A percentile compares a stretch with the other conserved stretches of the same genome.
These are phyloP conservation scores for Drosophila peninsularis DNA, from an alignment of 2,888 invertebrate genomes.

Conservation along the genomic window DNA sequence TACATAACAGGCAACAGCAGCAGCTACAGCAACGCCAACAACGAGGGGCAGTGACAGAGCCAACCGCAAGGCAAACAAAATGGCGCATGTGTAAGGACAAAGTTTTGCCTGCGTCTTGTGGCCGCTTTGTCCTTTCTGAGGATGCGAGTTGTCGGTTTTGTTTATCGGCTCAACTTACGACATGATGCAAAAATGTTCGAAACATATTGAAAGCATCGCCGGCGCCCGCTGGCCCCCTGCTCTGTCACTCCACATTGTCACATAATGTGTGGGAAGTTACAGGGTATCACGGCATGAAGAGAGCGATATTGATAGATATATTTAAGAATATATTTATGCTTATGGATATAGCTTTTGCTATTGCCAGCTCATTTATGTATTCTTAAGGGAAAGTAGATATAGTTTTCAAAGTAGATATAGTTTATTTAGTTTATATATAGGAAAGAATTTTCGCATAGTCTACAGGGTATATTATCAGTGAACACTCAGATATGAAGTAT, in stretches of 20 bases:
- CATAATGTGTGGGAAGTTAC: background rate
- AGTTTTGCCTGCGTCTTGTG: slow-evolving; percentile 65
- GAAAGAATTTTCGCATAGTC: too few species aligned
- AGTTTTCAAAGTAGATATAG: too few species aligned
- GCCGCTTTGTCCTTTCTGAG: slow-evolving; percentile 56
- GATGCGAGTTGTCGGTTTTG: slow-evolving; percentile 60
- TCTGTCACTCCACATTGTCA: background rate
- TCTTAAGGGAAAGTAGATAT: too few species aligned
- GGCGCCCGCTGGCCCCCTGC: background rate
- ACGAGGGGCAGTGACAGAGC: slow-evolving; percentile 13
- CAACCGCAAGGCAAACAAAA: slow-evolving; percentile 62
- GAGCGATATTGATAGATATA: background rate
- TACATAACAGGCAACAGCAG: slow-evolving; percentile 55
- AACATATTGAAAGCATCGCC: slow-evolving; percentile 65
- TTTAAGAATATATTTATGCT: background rate
- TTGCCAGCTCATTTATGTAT: too few species aligned
- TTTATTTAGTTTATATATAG: too few species aligned
- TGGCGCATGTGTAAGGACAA: slow-evolving; percentile 71
- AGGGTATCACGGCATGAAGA: background rate
- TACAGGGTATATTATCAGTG: slow-evolving; percentile 1
- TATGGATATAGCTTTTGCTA: too few species aligned
- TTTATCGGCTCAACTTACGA: slow-evolving; percentile 69
- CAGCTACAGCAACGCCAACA: slow-evolving; percentile 11
- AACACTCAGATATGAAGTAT: too few species aligned
- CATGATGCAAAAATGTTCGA: slow-evolving; percentile 73